Evolutionary conservation across 1,140 invertebrate species (phyloP), one percentile per base, ranked within the genome.

Genomic region (Wasmannia auropunctata): DNA sequence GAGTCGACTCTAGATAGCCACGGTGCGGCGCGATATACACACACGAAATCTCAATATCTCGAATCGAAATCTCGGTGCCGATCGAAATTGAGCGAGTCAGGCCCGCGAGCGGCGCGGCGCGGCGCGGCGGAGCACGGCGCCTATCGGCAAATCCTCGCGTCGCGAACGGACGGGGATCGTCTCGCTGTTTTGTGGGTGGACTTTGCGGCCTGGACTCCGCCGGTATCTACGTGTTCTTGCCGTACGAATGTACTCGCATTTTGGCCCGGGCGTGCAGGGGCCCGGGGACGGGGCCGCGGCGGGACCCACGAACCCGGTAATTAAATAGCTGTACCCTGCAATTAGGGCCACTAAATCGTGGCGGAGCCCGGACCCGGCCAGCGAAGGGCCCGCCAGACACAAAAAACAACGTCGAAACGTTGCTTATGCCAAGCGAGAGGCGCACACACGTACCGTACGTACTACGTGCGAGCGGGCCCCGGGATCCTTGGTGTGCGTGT

Each of bases 261-360:
- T 92, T 89, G 89, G 91, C 84, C 67, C 89, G 91, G 86, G 75
- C 83, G 89, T 85, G 88, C 87, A 90, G 89, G 88, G 86, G 74
- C 75, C 54, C 83, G 83, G 88, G 90, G 87, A 92, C 81, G 92
- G 76, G 67, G 88, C 91, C 93, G 91, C 81, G 85, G 87, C 22
- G 89, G 91, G 89, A 92, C 90, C 91, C 92, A 80, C 76, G 90
- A 95, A 95, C 94, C 95, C 94, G 94, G 95, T 95, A 95, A 95
- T 95, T 95, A 95, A 95, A 95, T 95, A 95, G 94, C 95, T 92
- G 92, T 95, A 95, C 94, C 94, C 94, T 95, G 94, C 94, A 95
- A 95, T 95, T 95, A 95, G 94, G 94, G 94, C 94, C 94, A 95
- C 95, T 95, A 95, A 95, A 95, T 95, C 94, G 95, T 95, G 93